Percentiles rank a stretch among this genome's conserved stretches.
Conservation (phyloP, 2,888 invertebrate genomes). For the Himalopsyche anomala region DNA sequence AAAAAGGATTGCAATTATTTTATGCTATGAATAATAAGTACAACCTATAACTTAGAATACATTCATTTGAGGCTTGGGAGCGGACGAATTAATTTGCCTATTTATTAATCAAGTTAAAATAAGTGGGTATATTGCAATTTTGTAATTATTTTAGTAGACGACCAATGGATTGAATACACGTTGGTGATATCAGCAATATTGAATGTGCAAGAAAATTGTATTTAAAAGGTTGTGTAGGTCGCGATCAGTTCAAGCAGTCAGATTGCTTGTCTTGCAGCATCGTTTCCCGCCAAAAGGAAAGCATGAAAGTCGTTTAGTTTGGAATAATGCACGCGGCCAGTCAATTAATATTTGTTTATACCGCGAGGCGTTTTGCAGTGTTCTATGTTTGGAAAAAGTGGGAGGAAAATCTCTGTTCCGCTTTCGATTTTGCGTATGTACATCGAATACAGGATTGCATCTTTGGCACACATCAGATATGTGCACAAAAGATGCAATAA, state of each 20-base stretch:
- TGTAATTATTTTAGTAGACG: too few species aligned
- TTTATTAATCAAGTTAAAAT: too few species aligned
- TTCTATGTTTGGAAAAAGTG: background rate
- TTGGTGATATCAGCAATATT: too few species aligned
- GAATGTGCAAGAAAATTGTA: too few species aligned
- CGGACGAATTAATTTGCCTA: too few species aligned
- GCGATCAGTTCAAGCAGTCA: background rate
- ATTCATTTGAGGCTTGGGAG: too few species aligned
- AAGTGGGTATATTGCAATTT: too few species aligned
- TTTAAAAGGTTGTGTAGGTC: slow-evolving; percentile 19
- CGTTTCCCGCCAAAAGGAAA: slow-evolving; percentile 34
- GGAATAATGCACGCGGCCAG: slow-evolving; percentile 32
- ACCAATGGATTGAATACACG: too few species aligned
- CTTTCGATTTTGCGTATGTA: slow-evolving; percentile 21
- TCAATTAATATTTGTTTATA: slow-evolving; percentile 29
- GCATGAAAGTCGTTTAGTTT: slow-evolving; percentile 34
- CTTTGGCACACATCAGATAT: background rate
- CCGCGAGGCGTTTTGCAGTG: background rate
- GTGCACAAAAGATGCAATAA: too few species aligned
- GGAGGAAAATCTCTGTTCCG: slow-evolving; percentile 18
- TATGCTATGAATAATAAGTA: too few species aligned
- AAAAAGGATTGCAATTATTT: too few species aligned
- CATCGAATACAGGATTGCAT: slow-evolving; percentile 13
- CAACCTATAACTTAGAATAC: too few species aligned
- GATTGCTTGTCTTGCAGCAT: background rate